These are phyloP conservation scores for Trypoxylon attenuatum DNA, from an alignment of 2,888 invertebrate species.

Conservation along the genomic window DNA sequence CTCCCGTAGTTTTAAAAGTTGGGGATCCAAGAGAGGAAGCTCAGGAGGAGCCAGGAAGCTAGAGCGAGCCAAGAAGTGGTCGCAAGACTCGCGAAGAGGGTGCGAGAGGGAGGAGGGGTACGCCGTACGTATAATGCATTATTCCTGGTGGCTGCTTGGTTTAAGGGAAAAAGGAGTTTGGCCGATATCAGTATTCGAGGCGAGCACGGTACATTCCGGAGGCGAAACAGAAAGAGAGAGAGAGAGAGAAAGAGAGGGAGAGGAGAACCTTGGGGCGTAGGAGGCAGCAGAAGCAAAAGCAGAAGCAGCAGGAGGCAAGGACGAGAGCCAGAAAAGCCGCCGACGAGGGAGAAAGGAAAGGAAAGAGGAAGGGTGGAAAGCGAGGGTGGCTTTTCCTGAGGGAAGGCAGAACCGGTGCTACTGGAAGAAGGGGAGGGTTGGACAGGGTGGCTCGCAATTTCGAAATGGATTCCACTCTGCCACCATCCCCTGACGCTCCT, in stretches of 20 bases:
- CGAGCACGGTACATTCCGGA: conserved; percentile 51
- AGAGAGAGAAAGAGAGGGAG: conserved; percentile 6
- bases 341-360: not conserved
- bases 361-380: conserved; percentile 4
- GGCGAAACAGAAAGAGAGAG: conserved; percentile 35
- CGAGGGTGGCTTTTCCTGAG: conserved; percentile 68
- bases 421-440: conserved; percentile 48
- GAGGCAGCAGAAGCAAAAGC: no score
- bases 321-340: not conserved
- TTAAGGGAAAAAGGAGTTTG: conserved; percentile 68
- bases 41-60: not conserved
- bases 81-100: conserved; percentile 25
- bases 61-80: conserved; percentile 9
- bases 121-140: conserved; percentile 67
- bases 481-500: conserved; percentile 28
- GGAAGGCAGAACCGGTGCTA: conserved; percentile 58
- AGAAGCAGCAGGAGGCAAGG: conserved; percentile 16
- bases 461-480: conserved; percentile 73
- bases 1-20: no score
- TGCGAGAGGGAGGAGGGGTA: conserved; percentile 51
- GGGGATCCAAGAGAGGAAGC: conserved; percentile 12
- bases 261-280: no score
- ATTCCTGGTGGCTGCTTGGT: conserved; percentile 67
- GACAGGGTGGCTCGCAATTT: conserved; percentile 72
- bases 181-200: conserved; percentile 73